Evolutionary conservation across 2,113 vertebrate genomes (phyloP), one percentile per base, ranked within the genome.

Genomic region (Cettia cetti): DNA sequence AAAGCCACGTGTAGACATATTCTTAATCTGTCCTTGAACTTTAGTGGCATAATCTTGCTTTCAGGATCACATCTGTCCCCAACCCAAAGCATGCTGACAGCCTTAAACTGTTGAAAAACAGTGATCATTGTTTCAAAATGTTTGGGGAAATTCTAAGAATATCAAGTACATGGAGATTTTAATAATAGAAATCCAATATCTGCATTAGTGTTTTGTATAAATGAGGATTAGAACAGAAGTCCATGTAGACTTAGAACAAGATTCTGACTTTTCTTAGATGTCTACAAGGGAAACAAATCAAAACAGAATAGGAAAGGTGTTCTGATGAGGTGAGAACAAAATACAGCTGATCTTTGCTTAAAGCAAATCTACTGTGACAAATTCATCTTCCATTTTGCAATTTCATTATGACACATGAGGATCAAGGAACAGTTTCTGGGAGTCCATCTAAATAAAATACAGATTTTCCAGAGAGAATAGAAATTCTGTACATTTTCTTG

Each of bases 91-190:
- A 86, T 69, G 53, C 39, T 92, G 72, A 76, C 81, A 87, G 97
- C 93, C 94, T 96, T 97, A 96, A 95, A 83, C 65, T 87, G 82
- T 65, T 83, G 52, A 84, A 86, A 83, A 93, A 39, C 65, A 60
- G 71, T 64, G 20, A 75, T 53, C 3, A 11, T 90, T 64, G 27
- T 86, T 94, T 90, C 68, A 71, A 69, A 93, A 65, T n/a, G 15
- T 68, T 87, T 64, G 39, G 50, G 49, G 37, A 81, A 26, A 40
- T 75, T 40, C 23, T 71, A 75, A 68, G 33, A 63, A 22, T 70
- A 72, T 47, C 53, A 85, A 56, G 30, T 65, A 30, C 23, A 49
- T 1, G 4, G 49, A 80, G 26, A 83, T 80, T 83, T 92, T 68
- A 85, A 37, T 49, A 84, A 53, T 30, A 60, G 4, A 26, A 87